Evolutionary conservation across 2,797 vertebrate genomes (phyloP), one percentile per base, ranked within the genome.

Genomic region (Neostethus bicornis): DNA sequence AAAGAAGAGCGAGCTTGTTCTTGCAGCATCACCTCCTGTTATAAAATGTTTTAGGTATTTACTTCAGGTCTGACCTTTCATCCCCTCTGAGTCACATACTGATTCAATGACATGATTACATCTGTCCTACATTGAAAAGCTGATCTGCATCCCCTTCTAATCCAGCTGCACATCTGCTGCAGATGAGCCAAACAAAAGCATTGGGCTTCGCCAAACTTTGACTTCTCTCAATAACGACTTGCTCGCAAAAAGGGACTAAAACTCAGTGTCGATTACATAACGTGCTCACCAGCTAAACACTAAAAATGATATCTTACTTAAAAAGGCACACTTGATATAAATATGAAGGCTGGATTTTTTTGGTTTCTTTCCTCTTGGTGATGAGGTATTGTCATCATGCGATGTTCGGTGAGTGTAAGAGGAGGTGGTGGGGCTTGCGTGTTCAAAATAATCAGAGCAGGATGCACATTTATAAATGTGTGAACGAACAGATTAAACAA

Each of bases 61-160:
- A 75, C 81, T 83, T 83, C 71, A 70, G 70, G 62, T 77, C 74
- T 82, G 68, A 80, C 70, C 59, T 42, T 50, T 66, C 44, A 67
- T 72, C 75, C 73, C 75, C 83, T 24, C 37, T 39, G 62, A 70
- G 66, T 66, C 68, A 80, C 86, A 90, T 88, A 88, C 75, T 90
- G 81, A 85, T 87, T 85, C 85, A 80, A 43, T 90, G 87, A 87
- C 84, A 86, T 70, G 75, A 81, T 61, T 85, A 85, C 89, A 89
- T 90, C 86, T 90, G 88, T 70, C 80, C 70, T 79, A 82, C 81
- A 84, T 81, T 83, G 62, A 86, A 77, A 67, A 75, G 74, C 84
- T 83, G 79, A 80, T 60, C 54, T 56, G 70, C 69, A 63, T 81
- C 80, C 80, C 60, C 66, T 77, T 65, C 73, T 74, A 75, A 77